Percentiles rank a stretch among this genome's conserved stretches.
Conservation (phyloP, 2,888 invertebrate genomes). For the Lissocephala sabroskyi region DNA sequence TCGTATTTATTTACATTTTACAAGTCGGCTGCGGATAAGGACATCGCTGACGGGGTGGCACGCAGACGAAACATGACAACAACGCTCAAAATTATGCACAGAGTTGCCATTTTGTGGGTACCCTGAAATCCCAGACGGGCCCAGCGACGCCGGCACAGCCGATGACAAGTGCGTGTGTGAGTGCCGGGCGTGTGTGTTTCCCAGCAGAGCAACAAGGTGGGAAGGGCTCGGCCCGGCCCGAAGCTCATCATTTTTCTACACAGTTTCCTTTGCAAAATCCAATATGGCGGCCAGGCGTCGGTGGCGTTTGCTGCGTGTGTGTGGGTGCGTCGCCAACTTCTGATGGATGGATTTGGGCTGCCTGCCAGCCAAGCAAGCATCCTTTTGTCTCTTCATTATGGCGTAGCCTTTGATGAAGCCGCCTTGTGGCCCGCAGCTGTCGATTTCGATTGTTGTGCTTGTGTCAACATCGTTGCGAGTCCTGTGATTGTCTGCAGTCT, state of each 20-base stretch:
- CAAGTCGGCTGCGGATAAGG: too few relatives aligned
- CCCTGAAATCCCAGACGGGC: constrained; percentile 49
- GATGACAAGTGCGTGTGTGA: constrained; percentile 17
- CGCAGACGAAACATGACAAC: constrained; percentile 53
- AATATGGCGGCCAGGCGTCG: constrained; percentile 45
- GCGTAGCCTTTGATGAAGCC: constrained; percentile 21
- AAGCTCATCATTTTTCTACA: too few relatives aligned
- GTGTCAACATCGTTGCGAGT: constrained; percentile 43
- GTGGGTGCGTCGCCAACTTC: constrained; percentile 43
- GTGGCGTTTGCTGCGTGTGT: background rate
- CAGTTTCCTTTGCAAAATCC: constrained; percentile 30
- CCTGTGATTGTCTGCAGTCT: constrained; percentile 36
- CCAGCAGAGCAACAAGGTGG: constrained; percentile 37
- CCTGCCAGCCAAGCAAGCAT: too few relatives aligned
- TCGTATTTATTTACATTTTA: constrained; percentile 62
- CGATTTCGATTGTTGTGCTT: constrained; percentile 35
- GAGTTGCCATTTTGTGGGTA: constrained; percentile 46
- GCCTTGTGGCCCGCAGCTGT: constrained; percentile 15
- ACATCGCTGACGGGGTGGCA: constrained; percentile 17
- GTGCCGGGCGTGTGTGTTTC: background rate
- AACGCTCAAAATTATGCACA: constrained; percentile 63
- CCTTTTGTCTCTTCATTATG: background rate
- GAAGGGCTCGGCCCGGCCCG: constrained; percentile 11
- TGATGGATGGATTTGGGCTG: constrained; percentile 45
- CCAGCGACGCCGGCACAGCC: constrained; percentile 26